Evolutionary conservation across 2,888 invertebrate species (phyloP).

Genomic region (Caenorhabditis angaria): DNA sequence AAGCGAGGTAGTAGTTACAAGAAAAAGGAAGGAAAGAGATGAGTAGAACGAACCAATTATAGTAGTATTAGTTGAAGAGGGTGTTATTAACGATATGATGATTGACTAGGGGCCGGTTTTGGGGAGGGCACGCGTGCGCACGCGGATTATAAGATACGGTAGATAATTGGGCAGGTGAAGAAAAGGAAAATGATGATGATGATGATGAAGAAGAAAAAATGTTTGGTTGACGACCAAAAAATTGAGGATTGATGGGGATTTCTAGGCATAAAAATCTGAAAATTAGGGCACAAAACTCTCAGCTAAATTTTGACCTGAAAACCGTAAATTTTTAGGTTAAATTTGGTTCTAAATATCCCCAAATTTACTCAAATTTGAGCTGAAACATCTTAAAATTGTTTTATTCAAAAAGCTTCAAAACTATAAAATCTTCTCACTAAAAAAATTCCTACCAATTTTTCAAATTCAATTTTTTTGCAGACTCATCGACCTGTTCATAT

Average conservation of each 20-base stretch:
- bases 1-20: too few relatives aligned
- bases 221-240: background rate
- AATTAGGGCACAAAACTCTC: background rate
- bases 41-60: background rate
- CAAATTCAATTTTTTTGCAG: slow-evolving; percentile 53
- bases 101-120: slow-evolving; percentile 5
- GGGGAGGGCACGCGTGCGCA: background rate
- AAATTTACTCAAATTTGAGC: too few relatives aligned
- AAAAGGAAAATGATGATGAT: background rate
- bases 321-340: too few relatives aligned
- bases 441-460: too few relatives aligned
- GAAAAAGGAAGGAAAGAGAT: background rate
- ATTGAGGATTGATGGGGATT: background rate
- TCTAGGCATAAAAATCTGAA: background rate
- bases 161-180: slow-evolving; percentile 1
- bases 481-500: slow-evolving; percentile 71
- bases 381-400: too few relatives aligned
- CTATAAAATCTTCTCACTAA: too few relatives aligned
- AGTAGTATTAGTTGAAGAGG: background rate
- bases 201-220: background rate
- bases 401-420: too few relatives aligned
- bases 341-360: too few relatives aligned
- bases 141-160: background rate
- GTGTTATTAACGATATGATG: slow-evolving; percentile 11
- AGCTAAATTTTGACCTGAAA: too few relatives aligned